Conservation (phyloP, 2,113 vertebrate genomes). For the Castor canadensis region DNA sequence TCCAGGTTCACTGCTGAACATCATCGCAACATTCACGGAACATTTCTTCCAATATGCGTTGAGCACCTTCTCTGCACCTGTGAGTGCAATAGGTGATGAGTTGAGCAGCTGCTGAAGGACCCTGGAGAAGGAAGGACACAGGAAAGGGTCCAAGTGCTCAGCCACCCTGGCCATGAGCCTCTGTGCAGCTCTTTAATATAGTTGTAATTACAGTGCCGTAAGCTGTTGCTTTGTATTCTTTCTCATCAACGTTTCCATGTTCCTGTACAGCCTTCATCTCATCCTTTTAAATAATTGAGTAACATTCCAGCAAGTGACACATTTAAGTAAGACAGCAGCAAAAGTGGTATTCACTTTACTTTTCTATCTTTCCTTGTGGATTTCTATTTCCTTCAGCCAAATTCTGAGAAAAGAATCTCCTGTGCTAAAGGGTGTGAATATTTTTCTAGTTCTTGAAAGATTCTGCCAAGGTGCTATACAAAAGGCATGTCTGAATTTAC, state of each 20-base stretch:
- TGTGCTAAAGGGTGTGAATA: not conserved
- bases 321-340: slow-evolving; percentile 25
- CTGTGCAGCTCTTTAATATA: not conserved
- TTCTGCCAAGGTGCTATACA: not conserved
- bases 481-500: not conserved
- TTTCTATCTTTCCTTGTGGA: slow-evolving; percentile 21
- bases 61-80: not conserved
- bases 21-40: not conserved
- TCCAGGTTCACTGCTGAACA: not conserved
- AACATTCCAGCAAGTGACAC: not conserved
- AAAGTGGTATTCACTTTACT: not conserved
- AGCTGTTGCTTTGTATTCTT: not conserved
- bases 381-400: not conserved
- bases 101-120: not conserved
- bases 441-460: slow-evolving; percentile 22
- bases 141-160: not conserved
- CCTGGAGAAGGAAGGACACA: not conserved
- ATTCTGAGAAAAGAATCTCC: slow-evolving; percentile 44
- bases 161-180: not conserved
- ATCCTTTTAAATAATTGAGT: not conserved
- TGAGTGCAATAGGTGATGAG: not conserved
- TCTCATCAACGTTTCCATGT: not conserved
- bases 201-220: not conserved
- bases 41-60: not conserved
- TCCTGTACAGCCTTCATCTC: not conserved